These are phyloP conservation scores for Odocoileus hemionus DNA, from an alignment of 2,113 vertebrate genomes.

Conservation along the genomic window DNA sequence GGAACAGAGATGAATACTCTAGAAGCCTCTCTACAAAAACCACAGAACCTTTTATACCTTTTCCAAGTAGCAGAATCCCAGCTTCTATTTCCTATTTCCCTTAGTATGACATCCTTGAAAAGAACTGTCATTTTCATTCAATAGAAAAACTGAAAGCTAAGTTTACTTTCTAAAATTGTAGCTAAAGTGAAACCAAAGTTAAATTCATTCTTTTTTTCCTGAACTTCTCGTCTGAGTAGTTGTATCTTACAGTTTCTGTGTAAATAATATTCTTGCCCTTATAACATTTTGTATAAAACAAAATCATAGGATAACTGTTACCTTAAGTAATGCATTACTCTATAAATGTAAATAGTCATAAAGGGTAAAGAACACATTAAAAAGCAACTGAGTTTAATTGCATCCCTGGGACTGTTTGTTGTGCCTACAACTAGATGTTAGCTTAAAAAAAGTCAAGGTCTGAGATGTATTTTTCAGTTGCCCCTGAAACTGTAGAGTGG, in stretches of 20 bases:
- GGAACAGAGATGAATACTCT: neutral
- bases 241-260: constrained; percentile 39
- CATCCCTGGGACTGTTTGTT: constrained; percentile 62
- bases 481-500: constrained; percentile 38
- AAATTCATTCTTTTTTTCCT: constrained; percentile 23
- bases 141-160: neutral
- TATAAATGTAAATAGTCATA: constrained; percentile 62
- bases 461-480: constrained; percentile 61
- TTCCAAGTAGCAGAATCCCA: neutral
- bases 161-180: constrained; percentile 48
- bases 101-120: neutral
- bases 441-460: constrained; percentile 42
- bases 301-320: constrained; percentile 72
- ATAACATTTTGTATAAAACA: constrained; percentile 55
- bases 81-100: neutral
- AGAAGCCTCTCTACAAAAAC: neutral
- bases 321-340: constrained; percentile 68
- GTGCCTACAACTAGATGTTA: constrained; percentile 58
- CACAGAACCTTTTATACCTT: neutral
- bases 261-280: constrained; percentile 62
- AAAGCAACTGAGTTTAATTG: constrained; percentile 71
- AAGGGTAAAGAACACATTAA: constrained; percentile 65
- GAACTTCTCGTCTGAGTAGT: constrained; percentile 21
- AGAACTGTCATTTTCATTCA: neutral
- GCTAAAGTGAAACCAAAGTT: constrained; percentile 19